phyloP scores from a whole-genome alignment of 1,140 invertebrate species.

The Bactericera cockerelli region DNA sequence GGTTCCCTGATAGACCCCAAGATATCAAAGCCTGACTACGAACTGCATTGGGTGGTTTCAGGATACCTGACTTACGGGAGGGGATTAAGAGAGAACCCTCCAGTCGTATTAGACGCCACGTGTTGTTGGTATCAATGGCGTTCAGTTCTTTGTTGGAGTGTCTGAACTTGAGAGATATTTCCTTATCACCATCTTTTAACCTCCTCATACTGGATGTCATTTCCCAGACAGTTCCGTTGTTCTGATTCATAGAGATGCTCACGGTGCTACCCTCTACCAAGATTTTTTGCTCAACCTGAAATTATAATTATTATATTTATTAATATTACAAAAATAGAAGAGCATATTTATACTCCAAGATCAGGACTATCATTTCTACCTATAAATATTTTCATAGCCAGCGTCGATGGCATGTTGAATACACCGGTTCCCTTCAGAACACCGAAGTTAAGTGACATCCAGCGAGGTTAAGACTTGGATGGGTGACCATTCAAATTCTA shows the following conservation, averaged over 20 bases:
- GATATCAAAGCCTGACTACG: slow-evolving; percentile 23
- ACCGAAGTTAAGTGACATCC: too few relatives aligned
- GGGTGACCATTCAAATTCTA: too few relatives aligned
- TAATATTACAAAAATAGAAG: too few relatives aligned
- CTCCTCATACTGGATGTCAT: slow-evolving; percentile 18
- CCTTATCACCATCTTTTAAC: slow-evolving; percentile 21
- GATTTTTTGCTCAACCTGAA: slow-evolving; percentile 22
- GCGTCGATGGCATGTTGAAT: too few relatives aligned
- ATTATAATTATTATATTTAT: too few relatives aligned
- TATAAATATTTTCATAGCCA: too few relatives aligned
- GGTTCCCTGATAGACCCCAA: slow-evolving; percentile 22
- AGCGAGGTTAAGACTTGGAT: too few relatives aligned
- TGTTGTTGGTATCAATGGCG: slow-evolving; percentile 11
- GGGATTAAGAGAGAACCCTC: slow-evolving; percentile 24
- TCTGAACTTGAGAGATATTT: slow-evolving; percentile 22
- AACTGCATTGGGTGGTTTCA: slow-evolving; percentile 21
- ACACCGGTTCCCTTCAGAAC: too few relatives aligned
- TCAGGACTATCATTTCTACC: too few relatives aligned
- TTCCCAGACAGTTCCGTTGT: slow-evolving; percentile 23
- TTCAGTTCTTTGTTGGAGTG: slow-evolving; percentile 19
- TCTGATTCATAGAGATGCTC: slow-evolving; percentile 22
- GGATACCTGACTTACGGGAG: slow-evolving; percentile 21
- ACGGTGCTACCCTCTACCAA: slow-evolving; percentile 19
- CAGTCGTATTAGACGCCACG: slow-evolving; percentile 23
- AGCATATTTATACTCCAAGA: too few relatives aligned